Conservation (phyloP, 2,888 invertebrate species). For the Gryllus longicercus region DNA sequence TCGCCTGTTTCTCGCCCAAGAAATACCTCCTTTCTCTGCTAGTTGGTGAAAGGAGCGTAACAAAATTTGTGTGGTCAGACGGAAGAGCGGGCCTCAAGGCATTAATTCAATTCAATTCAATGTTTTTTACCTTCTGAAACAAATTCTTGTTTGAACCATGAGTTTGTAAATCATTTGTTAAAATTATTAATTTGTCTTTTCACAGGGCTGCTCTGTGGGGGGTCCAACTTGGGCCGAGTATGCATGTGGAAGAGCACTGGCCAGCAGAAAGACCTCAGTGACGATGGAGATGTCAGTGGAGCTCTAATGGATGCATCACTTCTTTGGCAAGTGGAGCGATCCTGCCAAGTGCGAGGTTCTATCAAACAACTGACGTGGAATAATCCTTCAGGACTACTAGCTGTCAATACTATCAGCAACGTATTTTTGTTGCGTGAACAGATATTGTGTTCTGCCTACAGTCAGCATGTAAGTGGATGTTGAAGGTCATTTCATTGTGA, state of each 20-base stretch:
- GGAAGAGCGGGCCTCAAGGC: too few species aligned
- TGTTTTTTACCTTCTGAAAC: too few species aligned
- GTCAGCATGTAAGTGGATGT: conserved; percentile 55
- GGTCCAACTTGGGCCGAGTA: conserved; percentile 84
- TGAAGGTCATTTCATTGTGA: background rate
- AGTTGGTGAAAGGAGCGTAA: too few species aligned
- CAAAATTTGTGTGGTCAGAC: too few species aligned
- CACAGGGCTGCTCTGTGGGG: conserved; percentile 75
- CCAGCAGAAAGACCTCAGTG: conserved; percentile 30
- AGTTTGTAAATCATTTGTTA: too few species aligned
- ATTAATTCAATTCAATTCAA: too few species aligned
- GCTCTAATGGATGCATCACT: conserved; percentile 63
- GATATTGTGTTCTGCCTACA: conserved; percentile 73
- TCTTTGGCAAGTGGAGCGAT: conserved; percentile 73
- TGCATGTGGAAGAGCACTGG: conserved; percentile 68
- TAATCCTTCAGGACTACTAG: conserved; percentile 66
- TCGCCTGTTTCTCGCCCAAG: too few species aligned
- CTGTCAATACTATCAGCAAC: conserved; percentile 79
- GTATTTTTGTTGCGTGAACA: conserved; percentile 87
- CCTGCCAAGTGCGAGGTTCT: conserved; percentile 47
- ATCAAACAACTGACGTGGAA: conserved; percentile 65
- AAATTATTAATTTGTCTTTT: too few species aligned
- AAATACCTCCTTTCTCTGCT: too few species aligned
- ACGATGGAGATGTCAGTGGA: conserved; percentile 42
- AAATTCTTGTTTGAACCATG: too few species aligned